Evolutionary conservation across 2,113 vertebrate genomes (phyloP).

Genomic region (Heterocephalus glaber): DNA sequence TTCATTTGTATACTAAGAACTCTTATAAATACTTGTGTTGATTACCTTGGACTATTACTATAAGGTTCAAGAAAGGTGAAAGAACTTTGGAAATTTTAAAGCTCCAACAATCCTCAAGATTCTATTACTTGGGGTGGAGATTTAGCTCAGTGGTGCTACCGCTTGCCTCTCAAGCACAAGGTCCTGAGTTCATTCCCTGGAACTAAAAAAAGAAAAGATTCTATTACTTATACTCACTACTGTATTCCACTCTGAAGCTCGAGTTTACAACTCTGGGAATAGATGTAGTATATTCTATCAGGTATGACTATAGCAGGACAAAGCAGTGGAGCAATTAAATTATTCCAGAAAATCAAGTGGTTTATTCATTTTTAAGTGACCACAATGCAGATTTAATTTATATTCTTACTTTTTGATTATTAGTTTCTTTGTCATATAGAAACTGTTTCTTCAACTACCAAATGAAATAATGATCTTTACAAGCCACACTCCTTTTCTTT

Average conservation of each 20-base stretch:
- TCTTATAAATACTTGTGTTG: background rate
- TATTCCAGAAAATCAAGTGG: background rate
- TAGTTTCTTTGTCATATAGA: background rate
- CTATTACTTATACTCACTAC: background rate
- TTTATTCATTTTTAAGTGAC: background rate
- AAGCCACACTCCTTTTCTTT: background rate
- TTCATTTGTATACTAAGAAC: background rate
- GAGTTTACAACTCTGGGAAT: background rate
- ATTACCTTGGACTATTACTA: background rate
- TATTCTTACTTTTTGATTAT: background rate
- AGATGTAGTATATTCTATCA: background rate
- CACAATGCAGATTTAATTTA: background rate
- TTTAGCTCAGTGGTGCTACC: no score
- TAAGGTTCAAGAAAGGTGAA: background rate
- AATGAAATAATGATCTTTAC: background rate
- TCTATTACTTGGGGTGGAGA: no score
- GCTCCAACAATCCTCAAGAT: background rate
- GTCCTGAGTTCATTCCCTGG: no score
- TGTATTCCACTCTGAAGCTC: background rate
- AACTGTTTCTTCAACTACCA: background rate
- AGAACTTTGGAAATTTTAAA: background rate
- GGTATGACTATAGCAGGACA: background rate
- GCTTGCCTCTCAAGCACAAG: no score
- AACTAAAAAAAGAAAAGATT: no score
- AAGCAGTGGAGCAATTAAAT: background rate